Evolutionary conservation across 2,888 invertebrate species (phyloP).

Genomic region (Drepanosiphum platanoidis): DNA sequence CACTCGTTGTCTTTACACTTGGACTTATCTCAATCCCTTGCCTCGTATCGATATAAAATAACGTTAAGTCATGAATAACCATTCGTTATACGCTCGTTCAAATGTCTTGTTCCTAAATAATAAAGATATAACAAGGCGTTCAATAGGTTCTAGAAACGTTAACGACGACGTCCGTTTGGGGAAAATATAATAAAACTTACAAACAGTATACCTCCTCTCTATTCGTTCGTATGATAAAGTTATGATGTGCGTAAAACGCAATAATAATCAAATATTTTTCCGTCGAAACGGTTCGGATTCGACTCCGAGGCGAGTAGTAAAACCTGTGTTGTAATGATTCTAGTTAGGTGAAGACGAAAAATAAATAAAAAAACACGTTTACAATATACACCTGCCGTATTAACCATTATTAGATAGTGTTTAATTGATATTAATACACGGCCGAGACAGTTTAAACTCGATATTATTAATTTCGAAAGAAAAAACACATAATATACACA

Average conservation of each 20-base stretch:
- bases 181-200: background rate
- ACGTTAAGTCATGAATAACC: too few species aligned
- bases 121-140: background rate
- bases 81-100: background rate
- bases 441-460: conserved; percentile 8
- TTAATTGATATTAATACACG: background rate
- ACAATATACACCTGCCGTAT: background rate
- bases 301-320: background rate
- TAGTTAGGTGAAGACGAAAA: background rate
- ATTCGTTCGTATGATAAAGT: background rate
- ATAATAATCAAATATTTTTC: background rate
- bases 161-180: background rate
- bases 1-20: background rate
- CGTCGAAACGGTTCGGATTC: background rate
- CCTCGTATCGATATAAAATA: background rate
- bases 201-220: too few species aligned
- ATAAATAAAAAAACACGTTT: background rate
- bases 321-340: background rate
- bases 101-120: background rate
- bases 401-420: background rate
- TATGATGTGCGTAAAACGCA: background rate
- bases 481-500: background rate
- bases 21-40: background rate
- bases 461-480: conserved; percentile 19
- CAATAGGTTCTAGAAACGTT: background rate